Base-by-base conservation (phyloP, 2,888 invertebrate species). In the Meiosimyza decipiens region DNA sequence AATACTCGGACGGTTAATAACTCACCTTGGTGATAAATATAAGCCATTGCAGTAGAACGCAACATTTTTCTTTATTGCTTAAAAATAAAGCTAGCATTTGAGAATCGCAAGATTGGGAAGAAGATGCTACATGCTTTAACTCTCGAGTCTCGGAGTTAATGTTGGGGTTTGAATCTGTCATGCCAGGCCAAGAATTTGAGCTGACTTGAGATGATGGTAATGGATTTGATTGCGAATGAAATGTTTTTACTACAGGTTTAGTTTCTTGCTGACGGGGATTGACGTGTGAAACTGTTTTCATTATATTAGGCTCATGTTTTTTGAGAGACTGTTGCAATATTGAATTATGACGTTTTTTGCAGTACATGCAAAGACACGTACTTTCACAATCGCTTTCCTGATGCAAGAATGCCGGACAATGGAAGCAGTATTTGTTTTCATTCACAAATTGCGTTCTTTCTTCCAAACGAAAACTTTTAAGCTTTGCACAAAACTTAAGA, bases 1-100 rank as follows among this genome's bases (percentile, higher is more conserved):
- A 73, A 15, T 1, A 70, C 73, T 16, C 73, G 50, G 1, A 73
- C 16, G 1, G 69, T 69, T 7, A 71, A 73, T 12, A 66, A 11
- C 57, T 71, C 63, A 1, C 33, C 62, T 6, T 13, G 22, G 11
- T 55, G 55, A 18, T 62, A 18, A n/a, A 73, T 55, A 15, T 71
- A 50, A 4, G 63, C 52, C 6, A 51, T n/a, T 1, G 67, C 67
- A 12, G 63, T 67, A 1, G 62, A 54, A n/a, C n/a, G n/a, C n/a
- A n/a, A n/a, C n/a, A n/a, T n/a, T n/a, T n/a, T n/a, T n/a, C n/a
- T n/a, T n/a, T n/a, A n/a, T n/a, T n/a, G n/a, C n/a, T n/a, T n/a
- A n/a, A n/a, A n/a, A n/a, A n/a, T n/a, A n/a, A n/a, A n/a, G n/a
- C n/a, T n/a, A n/a, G n/a, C n/a, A n/a, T n/a, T n/a, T n/a, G n/a